phyloP scores from a whole-genome alignment of 2,113 vertebrate genomes.

The Melanotaenia duboulayi region DNA sequence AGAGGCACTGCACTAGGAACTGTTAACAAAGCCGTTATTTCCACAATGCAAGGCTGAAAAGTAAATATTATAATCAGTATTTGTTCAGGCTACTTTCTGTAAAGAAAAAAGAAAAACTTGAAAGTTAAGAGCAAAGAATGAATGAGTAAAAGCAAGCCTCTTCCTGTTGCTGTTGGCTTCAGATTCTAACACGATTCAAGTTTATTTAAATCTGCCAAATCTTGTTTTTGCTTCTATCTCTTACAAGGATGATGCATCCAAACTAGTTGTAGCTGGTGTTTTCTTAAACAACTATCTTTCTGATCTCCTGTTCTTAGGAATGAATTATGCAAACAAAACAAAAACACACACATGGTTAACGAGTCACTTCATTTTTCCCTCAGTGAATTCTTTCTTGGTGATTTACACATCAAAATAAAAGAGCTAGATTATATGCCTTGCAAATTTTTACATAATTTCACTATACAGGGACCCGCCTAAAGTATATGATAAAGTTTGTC shows the following conservation, averaged over 20 bases:
- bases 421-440: constrained; percentile 7
- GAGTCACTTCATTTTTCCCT: not conserved
- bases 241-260: constrained; percentile 19
- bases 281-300: constrained; percentile 18
- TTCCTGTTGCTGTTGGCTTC: constrained; percentile 19
- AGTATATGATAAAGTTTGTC: not conserved
- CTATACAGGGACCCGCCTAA: not conserved
- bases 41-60: too few species aligned
- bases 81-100: constrained; percentile 10
- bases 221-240: constrained; percentile 12
- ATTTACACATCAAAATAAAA: constrained; percentile 27
- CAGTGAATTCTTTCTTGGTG: not conserved
- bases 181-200: constrained; percentile 3
- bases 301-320: constrained; percentile 17
- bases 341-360: not conserved
- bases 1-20: too few species aligned
- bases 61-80: constrained; percentile 20
- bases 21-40: too few species aligned
- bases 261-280: constrained; percentile 8
- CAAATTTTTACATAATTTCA: not conserved
- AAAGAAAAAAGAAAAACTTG: constrained; percentile 1
- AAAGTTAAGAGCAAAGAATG: constrained; percentile 20
- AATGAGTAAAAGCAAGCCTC: constrained; percentile 23
- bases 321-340: constrained; percentile 1
- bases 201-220: not conserved